Conservation (phyloP, 2,888 invertebrate species). For the Aleiodes alternator region DNA sequence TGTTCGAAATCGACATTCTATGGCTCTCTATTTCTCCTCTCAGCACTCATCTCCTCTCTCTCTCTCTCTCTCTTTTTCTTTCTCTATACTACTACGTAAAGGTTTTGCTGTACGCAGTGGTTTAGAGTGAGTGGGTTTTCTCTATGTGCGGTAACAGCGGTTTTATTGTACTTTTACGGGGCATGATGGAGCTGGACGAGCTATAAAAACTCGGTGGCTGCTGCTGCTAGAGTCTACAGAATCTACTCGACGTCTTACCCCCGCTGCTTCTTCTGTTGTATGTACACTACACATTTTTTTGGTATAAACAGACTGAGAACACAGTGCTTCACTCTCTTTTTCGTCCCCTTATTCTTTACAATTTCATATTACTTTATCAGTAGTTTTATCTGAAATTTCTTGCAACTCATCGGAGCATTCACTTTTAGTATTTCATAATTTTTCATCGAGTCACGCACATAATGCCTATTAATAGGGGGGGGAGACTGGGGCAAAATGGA, state of each 20-base stretch:
- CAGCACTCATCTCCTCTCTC: conserved; percentile 30
- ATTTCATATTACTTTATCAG: background rate
- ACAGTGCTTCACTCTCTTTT: background rate
- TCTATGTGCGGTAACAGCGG: conserved; percentile 67
- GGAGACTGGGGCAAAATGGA: too few relatives aligned
- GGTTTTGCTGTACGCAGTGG: conserved; percentile 64
- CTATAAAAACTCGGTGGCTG: conserved; percentile 69
- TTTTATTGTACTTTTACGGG: conserved; percentile 75
- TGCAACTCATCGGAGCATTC: background rate
- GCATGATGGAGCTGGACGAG: conserved; percentile 74
- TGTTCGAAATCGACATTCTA: conserved; percentile 33
- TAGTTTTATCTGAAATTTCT: background rate
- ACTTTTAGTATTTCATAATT: background rate
- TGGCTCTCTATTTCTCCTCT: conserved; percentile 26
- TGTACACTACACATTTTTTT: conserved; percentile 25
- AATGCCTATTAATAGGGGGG: too few relatives aligned
- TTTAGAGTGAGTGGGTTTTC: conserved; percentile 63
- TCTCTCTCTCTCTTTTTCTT: conserved; percentile 24
- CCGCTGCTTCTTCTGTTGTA: background rate
- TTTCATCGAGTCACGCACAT: too few relatives aligned
- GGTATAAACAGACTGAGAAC: background rate
- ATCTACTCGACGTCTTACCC: conserved; percentile 54
- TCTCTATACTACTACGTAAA: conserved; percentile 49
- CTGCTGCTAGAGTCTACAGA: conserved; percentile 52
- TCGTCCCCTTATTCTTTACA: too few relatives aligned